Conservation (phyloP, 2,888 invertebrate species). For the Plebejus melissa region DNA sequence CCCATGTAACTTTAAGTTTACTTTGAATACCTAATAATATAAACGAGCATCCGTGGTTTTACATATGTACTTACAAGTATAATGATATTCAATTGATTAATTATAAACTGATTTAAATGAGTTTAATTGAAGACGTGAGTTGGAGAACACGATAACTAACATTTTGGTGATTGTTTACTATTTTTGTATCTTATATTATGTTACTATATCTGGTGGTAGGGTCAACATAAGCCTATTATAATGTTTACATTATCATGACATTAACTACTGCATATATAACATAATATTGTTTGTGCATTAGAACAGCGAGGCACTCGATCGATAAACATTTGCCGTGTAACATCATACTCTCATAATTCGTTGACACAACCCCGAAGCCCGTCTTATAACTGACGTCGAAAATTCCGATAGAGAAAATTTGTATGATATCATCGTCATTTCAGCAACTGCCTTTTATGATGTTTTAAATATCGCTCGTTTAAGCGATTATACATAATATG, state of each 20-base stretch:
- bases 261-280: neutral
- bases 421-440: neutral
- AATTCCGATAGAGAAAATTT: conserved; percentile 8
- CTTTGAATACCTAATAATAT: too few relatives aligned
- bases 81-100: too few relatives aligned
- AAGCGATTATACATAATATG: neutral
- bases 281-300: neutral
- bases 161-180: too few relatives aligned
- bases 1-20: too few relatives aligned
- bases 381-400: conserved; percentile 6
- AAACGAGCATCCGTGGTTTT: too few relatives aligned
- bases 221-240: too few relatives aligned
- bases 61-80: too few relatives aligned
- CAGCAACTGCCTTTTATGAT: neutral
- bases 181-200: too few relatives aligned
- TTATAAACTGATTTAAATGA: too few relatives aligned
- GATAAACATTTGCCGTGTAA: conserved; percentile 2
- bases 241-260: neutral
- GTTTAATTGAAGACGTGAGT: too few relatives aligned
- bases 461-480: neutral
- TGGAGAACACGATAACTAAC: too few relatives aligned
- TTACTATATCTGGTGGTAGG: too few relatives aligned
- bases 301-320: neutral
- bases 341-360: conserved; percentile 11
- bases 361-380: conserved; percentile 9